Conservation (phyloP, 2,888 invertebrate species). For the Coelopa pilipes region DNA sequence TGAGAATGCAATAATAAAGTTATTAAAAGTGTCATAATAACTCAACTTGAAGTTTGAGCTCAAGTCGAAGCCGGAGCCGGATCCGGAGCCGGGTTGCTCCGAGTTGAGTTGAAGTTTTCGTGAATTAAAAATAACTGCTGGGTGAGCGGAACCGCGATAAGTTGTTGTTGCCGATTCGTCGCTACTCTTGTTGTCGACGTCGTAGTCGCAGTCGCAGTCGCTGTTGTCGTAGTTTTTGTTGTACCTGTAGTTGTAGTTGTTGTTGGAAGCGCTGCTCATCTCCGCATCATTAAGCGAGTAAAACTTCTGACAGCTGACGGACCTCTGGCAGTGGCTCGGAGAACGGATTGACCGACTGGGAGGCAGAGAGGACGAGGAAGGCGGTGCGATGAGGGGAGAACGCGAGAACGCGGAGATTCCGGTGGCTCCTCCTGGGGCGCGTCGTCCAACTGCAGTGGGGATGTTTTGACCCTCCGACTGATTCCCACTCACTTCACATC, state of each 20-base stretch:
- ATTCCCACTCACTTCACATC: too few species aligned
- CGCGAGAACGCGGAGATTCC: too few species aligned
- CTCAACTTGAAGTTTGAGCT: slow-evolving; percentile 46
- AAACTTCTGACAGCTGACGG: slow-evolving; percentile 29
- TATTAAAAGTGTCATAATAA: slow-evolving; percentile 66
- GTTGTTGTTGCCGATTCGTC: too few species aligned
- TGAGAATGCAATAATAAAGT: slow-evolving; percentile 64
- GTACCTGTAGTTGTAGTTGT: background rate
- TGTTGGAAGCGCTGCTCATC: background rate
- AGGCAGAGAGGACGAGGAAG: background rate
- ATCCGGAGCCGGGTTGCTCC: slow-evolving; percentile 5
- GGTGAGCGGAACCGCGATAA: background rate
- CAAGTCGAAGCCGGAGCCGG: too few species aligned
- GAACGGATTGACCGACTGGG: background rate
- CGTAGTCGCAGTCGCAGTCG: too few species aligned
- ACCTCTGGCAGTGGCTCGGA: background rate
- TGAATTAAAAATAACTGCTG: slow-evolving; percentile 20
- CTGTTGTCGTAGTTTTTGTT: background rate
- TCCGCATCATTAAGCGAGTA: slow-evolving; percentile 15
- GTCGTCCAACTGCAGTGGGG: too few species aligned
- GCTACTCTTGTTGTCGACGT: too few species aligned
- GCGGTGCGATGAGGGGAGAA: background rate
- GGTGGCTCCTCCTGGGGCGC: too few species aligned
- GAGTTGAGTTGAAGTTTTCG: slow-evolving; percentile 40
- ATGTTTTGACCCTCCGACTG: too few species aligned